These are phyloP conservation scores for Procambarus virginalis DNA, from an alignment of 1,140 invertebrate genomes.

Conservation along the genomic window DNA sequence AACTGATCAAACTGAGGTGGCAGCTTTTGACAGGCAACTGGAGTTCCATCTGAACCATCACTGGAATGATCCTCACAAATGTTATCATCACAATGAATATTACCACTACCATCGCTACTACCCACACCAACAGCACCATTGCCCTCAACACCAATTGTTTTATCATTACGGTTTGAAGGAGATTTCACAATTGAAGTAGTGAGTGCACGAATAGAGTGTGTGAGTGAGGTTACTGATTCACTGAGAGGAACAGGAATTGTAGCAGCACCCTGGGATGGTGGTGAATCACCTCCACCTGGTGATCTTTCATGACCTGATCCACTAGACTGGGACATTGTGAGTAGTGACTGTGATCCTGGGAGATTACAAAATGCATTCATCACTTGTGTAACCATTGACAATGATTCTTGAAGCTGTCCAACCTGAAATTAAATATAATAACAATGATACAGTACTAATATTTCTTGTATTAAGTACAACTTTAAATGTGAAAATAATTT, in stretches of 20 bases:
- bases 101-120: neutral
- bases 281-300: constrained; percentile 30
- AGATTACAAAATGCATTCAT: constrained; percentile 70
- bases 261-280: constrained; percentile 20
- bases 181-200: constrained; percentile 66
- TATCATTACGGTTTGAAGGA: constrained; percentile 27
- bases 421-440: constrained; percentile 46
- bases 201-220: constrained; percentile 67
- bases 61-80: constrained; percentile 18
- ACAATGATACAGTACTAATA: too few species aligned
- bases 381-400: constrained; percentile 69
- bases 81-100: neutral
- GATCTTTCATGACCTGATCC: constrained; percentile 58
- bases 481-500: too few species aligned
- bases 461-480: too few species aligned
- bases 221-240: constrained; percentile 66
- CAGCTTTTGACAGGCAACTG: constrained; percentile 49
- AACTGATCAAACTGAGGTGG: constrained; percentile 29
- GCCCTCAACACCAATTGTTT: constrained; percentile 2
- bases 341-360: constrained; percentile 66
- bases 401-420: constrained; percentile 67
- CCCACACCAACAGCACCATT: neutral
- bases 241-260: constrained; percentile 52
- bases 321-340: constrained; percentile 69
- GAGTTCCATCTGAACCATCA: constrained; percentile 45